Evolutionary conservation across 1,140 invertebrate species (phyloP).

Genomic region (Drosophila tsacasi): DNA sequence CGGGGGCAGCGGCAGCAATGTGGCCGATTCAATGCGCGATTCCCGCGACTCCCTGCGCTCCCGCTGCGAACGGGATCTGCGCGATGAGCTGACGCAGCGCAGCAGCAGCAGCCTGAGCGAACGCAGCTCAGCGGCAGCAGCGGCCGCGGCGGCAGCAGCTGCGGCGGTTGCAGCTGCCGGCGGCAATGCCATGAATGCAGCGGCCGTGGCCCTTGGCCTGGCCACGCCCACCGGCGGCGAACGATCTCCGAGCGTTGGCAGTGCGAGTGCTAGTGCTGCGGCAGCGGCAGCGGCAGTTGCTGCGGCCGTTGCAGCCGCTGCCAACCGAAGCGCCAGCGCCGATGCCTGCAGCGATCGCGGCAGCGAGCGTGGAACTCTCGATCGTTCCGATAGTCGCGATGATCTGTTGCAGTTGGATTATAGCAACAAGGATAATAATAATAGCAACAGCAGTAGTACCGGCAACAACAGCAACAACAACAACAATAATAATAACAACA

Average conservation of each 20-base stretch:
- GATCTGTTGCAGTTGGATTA: slow-evolving; percentile 82
- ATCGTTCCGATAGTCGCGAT: slow-evolving; percentile 82
- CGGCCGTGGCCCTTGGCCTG: slow-evolving; percentile 73
- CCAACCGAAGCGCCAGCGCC: slow-evolving; percentile 73
- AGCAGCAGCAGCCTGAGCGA: slow-evolving; percentile 80
- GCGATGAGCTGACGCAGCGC: slow-evolving; percentile 77
- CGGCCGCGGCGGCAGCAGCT: slow-evolving; percentile 70
- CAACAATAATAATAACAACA: slow-evolving; percentile 49
- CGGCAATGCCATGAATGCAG: slow-evolving; percentile 71
- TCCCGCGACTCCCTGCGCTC: slow-evolving; percentile 72
- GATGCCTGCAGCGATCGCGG: slow-evolving; percentile 78
- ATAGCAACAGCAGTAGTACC: slow-evolving; percentile 62
- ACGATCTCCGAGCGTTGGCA: slow-evolving; percentile 83
- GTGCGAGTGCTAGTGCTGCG: slow-evolving; percentile 70
- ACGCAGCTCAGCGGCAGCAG: slow-evolving; percentile 72
- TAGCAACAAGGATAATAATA: slow-evolving; percentile 83
- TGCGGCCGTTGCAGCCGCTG: slow-evolving; percentile 71
- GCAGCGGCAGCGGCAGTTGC: slow-evolving; percentile 75
- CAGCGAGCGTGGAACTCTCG: slow-evolving; percentile 76
- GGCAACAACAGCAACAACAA: slow-evolving; percentile 50
- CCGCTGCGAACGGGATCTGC: slow-evolving; percentile 77
- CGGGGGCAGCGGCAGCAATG: slow-evolving; percentile 26
- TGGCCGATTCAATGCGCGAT: slow-evolving; percentile 65
- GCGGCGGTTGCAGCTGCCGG: slow-evolving; percentile 67
- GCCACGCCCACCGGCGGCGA: slow-evolving; percentile 70